Conservation (phyloP, 2,888 invertebrate genomes). For the Lithophane socia region DNA sequence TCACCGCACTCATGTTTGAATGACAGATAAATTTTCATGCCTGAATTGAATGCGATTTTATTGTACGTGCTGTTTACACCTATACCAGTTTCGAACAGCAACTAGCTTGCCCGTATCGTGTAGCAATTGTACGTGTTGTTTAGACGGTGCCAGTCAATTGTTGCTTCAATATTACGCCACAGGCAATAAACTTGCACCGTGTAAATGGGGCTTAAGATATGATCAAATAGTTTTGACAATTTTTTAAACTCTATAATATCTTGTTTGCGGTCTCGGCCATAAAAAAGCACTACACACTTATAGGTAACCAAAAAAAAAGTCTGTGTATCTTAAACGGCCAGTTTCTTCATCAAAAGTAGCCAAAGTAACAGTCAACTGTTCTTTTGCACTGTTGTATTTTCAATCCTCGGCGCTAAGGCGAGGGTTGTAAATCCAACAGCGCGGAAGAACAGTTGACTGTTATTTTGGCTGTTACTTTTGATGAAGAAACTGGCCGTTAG, state of each 20-base stretch:
- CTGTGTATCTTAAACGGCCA: no score
- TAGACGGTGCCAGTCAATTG: neutral
- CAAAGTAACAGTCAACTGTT: no score
- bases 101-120: neutral
- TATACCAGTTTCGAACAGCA: neutral
- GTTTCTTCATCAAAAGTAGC: no score
- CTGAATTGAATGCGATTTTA: neutral
- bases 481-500: no score
- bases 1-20: neutral
- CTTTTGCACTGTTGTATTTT: no score
- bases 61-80: no score
- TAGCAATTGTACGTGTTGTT: neutral
- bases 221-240: neutral
- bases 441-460: no score
- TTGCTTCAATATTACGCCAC: neutral
- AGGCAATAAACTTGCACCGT: neutral
- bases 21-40: neutral
- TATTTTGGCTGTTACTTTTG: no score
- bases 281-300: no score
- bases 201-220: conserved; percentile 9
- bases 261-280: no score
- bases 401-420: no score
- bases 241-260: neutral
- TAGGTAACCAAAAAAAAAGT: neutral
- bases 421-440: no score